These are phyloP conservation scores for Lepisosteus oculatus DNA, from an alignment of 2,113 vertebrate genomes.

Conservation along the genomic window DNA sequence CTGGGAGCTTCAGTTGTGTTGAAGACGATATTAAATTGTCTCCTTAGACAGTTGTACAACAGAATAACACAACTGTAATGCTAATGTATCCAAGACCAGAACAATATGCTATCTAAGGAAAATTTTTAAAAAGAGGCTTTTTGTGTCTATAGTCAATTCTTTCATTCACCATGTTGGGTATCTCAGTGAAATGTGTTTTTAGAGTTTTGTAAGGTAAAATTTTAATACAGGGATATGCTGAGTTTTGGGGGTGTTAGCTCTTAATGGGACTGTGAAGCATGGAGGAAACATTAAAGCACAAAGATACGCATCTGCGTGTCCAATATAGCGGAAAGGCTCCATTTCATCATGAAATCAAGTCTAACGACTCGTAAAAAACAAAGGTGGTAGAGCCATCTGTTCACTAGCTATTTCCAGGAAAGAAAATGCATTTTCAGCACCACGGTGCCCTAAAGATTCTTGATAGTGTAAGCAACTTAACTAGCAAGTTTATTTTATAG, in stretches of 20 bases:
- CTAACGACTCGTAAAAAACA: slow-evolving; percentile 68
- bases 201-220: slow-evolving; percentile 18
- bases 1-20: slow-evolving; percentile 32
- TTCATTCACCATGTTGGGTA: too few species aligned
- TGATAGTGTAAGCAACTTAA: slow-evolving; percentile 34
- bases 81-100: slow-evolving; percentile 20
- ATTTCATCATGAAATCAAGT: slow-evolving; percentile 70
- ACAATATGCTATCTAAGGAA: slow-evolving; percentile 21
- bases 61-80: not conserved
- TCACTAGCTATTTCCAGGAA: slow-evolving; percentile 48
- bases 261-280: slow-evolving; percentile 23
- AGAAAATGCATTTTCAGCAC: slow-evolving; percentile 36
- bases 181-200: not conserved
- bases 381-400: slow-evolving; percentile 68
- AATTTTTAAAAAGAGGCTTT: slow-evolving; percentile 9
- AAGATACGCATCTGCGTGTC: slow-evolving; percentile 57
- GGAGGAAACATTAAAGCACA: slow-evolving; percentile 32
- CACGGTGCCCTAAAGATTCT: slow-evolving; percentile 17
- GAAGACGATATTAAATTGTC: slow-evolving; percentile 31
- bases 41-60: slow-evolving; percentile 25
- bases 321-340: slow-evolving; percentile 55
- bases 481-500: slow-evolving; percentile 37
- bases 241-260: slow-evolving; percentile 15
- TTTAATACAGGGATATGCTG: not conserved
- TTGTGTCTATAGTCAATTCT: not conserved